phyloP scores from a whole-genome alignment of 2,797 vertebrate genomes.

The Myripristis murdjan region DNA sequence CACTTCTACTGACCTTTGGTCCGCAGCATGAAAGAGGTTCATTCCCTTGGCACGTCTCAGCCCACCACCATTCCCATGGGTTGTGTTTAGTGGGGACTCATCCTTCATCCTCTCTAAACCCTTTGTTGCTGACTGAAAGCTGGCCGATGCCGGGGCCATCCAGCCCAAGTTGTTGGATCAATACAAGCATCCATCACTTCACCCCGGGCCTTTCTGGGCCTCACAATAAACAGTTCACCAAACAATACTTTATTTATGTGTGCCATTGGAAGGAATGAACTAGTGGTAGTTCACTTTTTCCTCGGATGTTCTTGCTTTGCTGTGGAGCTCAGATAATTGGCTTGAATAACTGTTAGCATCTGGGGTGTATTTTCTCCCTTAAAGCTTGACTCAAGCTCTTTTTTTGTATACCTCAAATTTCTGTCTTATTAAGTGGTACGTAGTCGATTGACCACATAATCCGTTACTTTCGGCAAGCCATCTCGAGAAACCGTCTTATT shows the following conservation, averaged over 20 bases:
- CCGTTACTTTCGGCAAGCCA: background rate
- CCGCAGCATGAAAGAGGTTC: constrained; percentile 68
- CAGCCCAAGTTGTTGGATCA: constrained; percentile 85
- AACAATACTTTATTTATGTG: constrained; percentile 85
- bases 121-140: constrained; percentile 85
- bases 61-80: constrained; percentile 74
- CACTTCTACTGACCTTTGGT: constrained; percentile 70
- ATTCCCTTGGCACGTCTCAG: constrained; percentile 59
- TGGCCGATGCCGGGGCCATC: constrained; percentile 80
- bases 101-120: constrained; percentile 81
- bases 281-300: constrained; percentile 73
- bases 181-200: constrained; percentile 87
- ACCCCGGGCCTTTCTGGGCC: constrained; percentile 73
- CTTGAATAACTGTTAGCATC: constrained; percentile 36
- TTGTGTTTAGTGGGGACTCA: constrained; percentile 73
- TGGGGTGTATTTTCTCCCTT: constrained; percentile 9
- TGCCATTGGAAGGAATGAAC: constrained; percentile 82
- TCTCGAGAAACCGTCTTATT: background rate
- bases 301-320: constrained; percentile 51
- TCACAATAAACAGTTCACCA: constrained; percentile 83
- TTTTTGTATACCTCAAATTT: no score
- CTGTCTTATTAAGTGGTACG: background rate
- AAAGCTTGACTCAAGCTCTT: background rate
- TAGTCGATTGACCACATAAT: background rate
- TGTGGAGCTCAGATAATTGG: constrained; percentile 42